Conservation (phyloP, 2,888 invertebrate species). For the Falcaria lacertinaria region DNA sequence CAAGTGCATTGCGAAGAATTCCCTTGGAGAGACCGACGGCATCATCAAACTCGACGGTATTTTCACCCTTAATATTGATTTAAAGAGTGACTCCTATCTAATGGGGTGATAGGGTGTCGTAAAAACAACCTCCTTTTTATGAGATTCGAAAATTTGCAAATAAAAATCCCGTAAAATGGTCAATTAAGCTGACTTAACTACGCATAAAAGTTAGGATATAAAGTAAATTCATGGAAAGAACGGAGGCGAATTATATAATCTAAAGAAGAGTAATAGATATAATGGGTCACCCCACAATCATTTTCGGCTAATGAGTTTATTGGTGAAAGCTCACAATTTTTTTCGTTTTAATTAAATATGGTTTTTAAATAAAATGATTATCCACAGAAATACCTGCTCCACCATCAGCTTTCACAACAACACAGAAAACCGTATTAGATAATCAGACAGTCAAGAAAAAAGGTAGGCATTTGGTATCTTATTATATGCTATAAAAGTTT, state of each 20-base stretch:
- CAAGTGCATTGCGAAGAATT: slow-evolving; percentile 95
- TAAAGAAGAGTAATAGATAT: too few relatives aligned
- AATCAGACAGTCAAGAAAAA: slow-evolving; percentile 72
- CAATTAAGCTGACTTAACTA: slow-evolving; percentile 3
- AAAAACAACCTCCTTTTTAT: slow-evolving; percentile 27
- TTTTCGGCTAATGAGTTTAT: too few relatives aligned
- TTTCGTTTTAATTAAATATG: too few relatives aligned
- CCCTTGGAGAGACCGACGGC: slow-evolving; percentile 93
- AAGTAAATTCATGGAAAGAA: neutral
- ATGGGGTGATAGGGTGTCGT: slow-evolving; percentile 25
- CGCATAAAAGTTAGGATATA: neutral
- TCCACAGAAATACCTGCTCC: slow-evolving; percentile 94
- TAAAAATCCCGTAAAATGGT: slow-evolving; percentile 25
- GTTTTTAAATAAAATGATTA: too few relatives aligned
- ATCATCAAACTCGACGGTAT: slow-evolving; percentile 93
- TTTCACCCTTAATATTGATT: slow-evolving; percentile 37
- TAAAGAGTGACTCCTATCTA: slow-evolving; percentile 19
- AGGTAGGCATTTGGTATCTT: slow-evolving; percentile 36
- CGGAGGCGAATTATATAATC: slow-evolving; percentile 5
- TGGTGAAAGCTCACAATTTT: too few relatives aligned
- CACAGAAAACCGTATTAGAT: slow-evolving; percentile 60
- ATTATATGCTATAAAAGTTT: too few relatives aligned
- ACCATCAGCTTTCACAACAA: slow-evolving; percentile 85
- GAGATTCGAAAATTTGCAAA: slow-evolving; percentile 24
- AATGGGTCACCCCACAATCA: too few relatives aligned